These are phyloP conservation scores for Meleagris gallopavo DNA, from an alignment of 2,113 vertebrate genomes.

Conservation along the genomic window DNA sequence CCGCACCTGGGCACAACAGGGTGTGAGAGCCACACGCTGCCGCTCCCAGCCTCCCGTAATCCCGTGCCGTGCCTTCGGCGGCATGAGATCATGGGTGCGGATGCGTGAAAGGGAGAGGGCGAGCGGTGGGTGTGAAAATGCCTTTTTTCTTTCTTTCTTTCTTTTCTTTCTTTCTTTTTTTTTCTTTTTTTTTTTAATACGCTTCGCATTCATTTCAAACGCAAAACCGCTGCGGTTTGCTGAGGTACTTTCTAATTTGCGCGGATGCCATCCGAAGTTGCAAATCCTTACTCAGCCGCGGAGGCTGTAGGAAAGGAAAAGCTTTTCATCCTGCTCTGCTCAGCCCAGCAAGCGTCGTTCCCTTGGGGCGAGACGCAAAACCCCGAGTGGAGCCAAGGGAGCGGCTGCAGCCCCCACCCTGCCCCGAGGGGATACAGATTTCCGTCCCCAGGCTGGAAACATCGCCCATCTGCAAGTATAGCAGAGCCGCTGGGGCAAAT, in stretches of 20 bases:
- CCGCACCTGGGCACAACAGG: conserved; percentile 59
- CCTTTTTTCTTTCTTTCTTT: not conserved
- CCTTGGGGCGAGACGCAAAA: too few relatives aligned
- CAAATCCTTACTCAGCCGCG: not conserved
- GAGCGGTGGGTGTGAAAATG: conserved; percentile 43
- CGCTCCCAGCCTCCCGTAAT: conserved; percentile 11
- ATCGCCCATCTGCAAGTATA: not conserved
- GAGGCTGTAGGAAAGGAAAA: not conserved
- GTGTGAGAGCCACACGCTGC: not conserved
- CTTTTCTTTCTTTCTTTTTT: not conserved
- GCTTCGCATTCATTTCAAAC: conserved; percentile 7
- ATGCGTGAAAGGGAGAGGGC: conserved; percentile 58
- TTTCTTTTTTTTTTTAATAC: not conserved
- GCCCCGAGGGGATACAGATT: not conserved
- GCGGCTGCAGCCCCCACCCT: too few relatives aligned
- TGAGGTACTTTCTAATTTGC: not conserved
- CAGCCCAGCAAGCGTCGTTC: not conserved
- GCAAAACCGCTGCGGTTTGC: not conserved
- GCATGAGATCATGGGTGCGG: conserved; percentile 59
- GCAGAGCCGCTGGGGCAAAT: not conserved
- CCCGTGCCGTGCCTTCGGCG: conserved; percentile 45
- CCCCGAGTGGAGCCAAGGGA: accelerated
- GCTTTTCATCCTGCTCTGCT: not conserved
- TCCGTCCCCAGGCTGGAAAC: not conserved
- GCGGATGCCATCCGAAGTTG: not conserved